Conservation (phyloP, 2,797 vertebrate species). For the Apogon hyalosoma region DNA sequence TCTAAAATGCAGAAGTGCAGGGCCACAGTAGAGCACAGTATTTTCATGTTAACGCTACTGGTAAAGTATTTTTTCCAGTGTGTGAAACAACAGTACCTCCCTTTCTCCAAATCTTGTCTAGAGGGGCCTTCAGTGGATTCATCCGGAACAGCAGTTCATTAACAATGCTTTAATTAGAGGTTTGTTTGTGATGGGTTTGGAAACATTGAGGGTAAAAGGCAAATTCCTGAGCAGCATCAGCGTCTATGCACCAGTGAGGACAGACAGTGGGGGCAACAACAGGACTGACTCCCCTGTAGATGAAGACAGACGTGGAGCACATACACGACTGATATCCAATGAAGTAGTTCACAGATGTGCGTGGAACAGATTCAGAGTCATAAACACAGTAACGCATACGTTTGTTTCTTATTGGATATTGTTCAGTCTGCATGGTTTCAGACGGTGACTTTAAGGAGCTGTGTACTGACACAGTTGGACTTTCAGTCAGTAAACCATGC, state of each 20-base stretch:
- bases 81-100: conserved; percentile 3
- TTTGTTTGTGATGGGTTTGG: conserved; percentile 54
- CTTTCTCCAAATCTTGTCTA: conserved; percentile 22
- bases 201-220: conserved; percentile 56
- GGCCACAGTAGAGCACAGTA: not conserved
- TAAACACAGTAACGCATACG: not conserved
- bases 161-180: conserved; percentile 56
- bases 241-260: conserved; percentile 34
- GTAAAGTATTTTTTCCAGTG: not conserved
- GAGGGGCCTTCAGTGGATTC: conserved; percentile 34
- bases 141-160: conserved; percentile 49
- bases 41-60: not conserved
- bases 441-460: conserved; percentile 34
- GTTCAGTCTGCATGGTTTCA: conserved; percentile 21
- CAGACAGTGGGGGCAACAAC: conserved; percentile 2
- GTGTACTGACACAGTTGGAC: not conserved
- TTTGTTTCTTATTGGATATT: conserved; percentile 12
- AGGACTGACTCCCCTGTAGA: conserved; percentile 12
- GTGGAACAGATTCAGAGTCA: not conserved
- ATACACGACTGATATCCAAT: not conserved
- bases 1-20: not conserved
- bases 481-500: too few relatives aligned
- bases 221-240: conserved; percentile 49
- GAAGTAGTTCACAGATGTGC: not conserved
- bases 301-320: not conserved